Conservation (phyloP, 2,888 invertebrate genomes). For the Andrena minutula region DNA sequence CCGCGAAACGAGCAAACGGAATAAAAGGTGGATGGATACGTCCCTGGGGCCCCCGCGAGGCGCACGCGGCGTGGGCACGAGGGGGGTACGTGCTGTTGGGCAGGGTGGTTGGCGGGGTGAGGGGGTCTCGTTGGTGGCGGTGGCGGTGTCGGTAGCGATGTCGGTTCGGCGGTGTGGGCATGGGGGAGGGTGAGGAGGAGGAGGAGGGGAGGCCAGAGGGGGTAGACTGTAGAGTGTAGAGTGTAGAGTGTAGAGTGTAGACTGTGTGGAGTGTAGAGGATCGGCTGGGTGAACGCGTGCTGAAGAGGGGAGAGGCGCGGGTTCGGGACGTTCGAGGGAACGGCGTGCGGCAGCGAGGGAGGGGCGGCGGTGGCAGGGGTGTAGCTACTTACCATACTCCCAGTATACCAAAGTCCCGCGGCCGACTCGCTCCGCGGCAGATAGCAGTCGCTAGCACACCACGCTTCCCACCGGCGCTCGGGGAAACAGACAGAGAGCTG, state of each 20-base stretch:
- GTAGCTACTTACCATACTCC: slow-evolving; percentile 84
- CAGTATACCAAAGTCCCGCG: slow-evolving; percentile 82
- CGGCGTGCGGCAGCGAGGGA: slow-evolving; percentile 68
- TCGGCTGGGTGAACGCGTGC: slow-evolving; percentile 59
- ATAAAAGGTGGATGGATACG: slow-evolving; percentile 60
- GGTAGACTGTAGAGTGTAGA: no score
- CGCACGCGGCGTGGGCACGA: slow-evolving; percentile 36
- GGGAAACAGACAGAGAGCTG: slow-evolving; percentile 38
- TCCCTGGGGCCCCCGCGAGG: slow-evolving; percentile 68
- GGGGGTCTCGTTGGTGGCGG: slow-evolving; percentile 52
- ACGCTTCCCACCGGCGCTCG: slow-evolving; percentile 71
- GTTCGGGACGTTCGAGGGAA: slow-evolving; percentile 65
- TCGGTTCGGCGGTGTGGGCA: slow-evolving; percentile 20
- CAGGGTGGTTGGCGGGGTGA: slow-evolving; percentile 57
- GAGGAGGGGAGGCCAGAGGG: not conserved
- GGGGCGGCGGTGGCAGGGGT: slow-evolving; percentile 80
- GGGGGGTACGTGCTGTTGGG: slow-evolving; percentile 63
- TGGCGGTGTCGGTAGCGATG: slow-evolving; percentile 48
- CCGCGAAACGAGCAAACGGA: slow-evolving; percentile 1
- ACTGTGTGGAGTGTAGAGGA: slow-evolving; percentile 55
- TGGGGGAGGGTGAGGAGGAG: slow-evolving; percentile 24
- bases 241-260: no score
- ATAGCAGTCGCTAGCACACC: slow-evolving; percentile 82
- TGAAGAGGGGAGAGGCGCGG: slow-evolving; percentile 65
- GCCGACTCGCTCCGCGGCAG: slow-evolving; percentile 79